Percentiles rank a stretch among this genome's conserved stretches.
Conservation (phyloP, 2,113 vertebrate species). For the Ia io region DNA sequence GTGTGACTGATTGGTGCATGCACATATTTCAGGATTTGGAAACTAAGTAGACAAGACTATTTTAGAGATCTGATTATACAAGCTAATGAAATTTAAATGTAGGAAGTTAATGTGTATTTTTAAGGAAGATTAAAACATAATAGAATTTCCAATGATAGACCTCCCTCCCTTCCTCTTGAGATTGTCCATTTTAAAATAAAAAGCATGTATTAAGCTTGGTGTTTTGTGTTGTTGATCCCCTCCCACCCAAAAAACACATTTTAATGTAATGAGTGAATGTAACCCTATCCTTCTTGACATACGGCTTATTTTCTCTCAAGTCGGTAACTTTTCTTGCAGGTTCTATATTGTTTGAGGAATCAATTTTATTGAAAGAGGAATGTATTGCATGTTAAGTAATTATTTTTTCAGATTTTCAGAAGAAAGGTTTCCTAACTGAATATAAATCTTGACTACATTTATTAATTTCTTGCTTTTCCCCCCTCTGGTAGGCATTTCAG, state of each 20-base stretch:
- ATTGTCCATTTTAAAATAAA: constrained; percentile 79
- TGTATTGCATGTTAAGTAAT: constrained; percentile 71
- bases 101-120: constrained; percentile 26
- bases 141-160: constrained; percentile 45
- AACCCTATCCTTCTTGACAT: constrained; percentile 52
- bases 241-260: constrained; percentile 15
- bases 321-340: constrained; percentile 64
- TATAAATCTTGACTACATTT: neutral
- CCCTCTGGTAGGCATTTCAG: constrained; percentile 89
- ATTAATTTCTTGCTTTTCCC: constrained; percentile 61
- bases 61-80: neutral
- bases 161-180: constrained; percentile 84
- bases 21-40: constrained; percentile 8
- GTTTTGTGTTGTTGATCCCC: neutral
- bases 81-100: constrained; percentile 36
- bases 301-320: constrained; percentile 58
- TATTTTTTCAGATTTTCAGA: constrained; percentile 64
- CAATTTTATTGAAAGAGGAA: constrained; percentile 54
- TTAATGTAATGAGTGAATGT: constrained; percentile 64
- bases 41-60: constrained; percentile 1
- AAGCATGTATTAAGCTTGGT: constrained; percentile 79
- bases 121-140: constrained; percentile 28
- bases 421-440: constrained; percentile 17
- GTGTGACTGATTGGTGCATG: neutral
- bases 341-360: constrained; percentile 59